Percentiles rank a stretch among this genome's conserved stretches.
These are phyloP conservation scores for Lithobates pipiens DNA, from an alignment of 2,797 vertebrate genomes.

Conservation along the genomic window DNA sequence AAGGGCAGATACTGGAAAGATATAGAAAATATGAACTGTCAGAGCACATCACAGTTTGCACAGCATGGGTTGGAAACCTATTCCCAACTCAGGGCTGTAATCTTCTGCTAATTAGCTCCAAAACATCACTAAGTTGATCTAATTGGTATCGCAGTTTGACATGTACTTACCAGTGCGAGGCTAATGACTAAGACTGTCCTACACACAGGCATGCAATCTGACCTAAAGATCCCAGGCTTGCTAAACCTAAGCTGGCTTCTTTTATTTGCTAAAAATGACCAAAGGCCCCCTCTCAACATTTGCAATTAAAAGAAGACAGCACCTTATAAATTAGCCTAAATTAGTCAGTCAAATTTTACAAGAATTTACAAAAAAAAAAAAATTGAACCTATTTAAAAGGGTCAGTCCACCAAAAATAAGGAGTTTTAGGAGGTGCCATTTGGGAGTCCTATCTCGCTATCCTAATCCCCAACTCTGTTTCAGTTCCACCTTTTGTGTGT, in stretches of 20 bases:
- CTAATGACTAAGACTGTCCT: slow-evolving; percentile 76
- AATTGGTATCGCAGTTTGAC: slow-evolving; percentile 73
- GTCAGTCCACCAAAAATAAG: no score
- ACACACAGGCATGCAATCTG: slow-evolving; percentile 66
- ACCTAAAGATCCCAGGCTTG: slow-evolving; percentile 38
- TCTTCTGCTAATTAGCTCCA: slow-evolving; percentile 73
- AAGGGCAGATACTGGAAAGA: slow-evolving; percentile 28
- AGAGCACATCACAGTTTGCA: slow-evolving; percentile 44
- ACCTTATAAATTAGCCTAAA: background rate
- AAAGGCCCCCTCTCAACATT: slow-evolving; percentile 58
- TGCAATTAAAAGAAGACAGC: slow-evolving; percentile 13
- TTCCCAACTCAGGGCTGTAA: slow-evolving; percentile 69
- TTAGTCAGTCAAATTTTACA: no score
- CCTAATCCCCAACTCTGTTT: no score
- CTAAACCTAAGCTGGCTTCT: slow-evolving; percentile 1
- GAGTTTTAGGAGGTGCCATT: no score
- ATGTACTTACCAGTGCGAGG: slow-evolving; percentile 70
- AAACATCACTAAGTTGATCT: slow-evolving; percentile 71
- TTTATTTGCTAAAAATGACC: slow-evolving; percentile 63
- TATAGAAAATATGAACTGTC: slow-evolving; percentile 51
- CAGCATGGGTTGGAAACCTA: slow-evolving; percentile 64
- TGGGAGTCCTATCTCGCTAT: no score
- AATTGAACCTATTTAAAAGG: no score
- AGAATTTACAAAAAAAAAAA: no score
- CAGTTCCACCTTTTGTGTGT: no score